Base-by-base conservation (phyloP, 2,113 vertebrate species). In the pig (Sus scrofa) region DNA sequence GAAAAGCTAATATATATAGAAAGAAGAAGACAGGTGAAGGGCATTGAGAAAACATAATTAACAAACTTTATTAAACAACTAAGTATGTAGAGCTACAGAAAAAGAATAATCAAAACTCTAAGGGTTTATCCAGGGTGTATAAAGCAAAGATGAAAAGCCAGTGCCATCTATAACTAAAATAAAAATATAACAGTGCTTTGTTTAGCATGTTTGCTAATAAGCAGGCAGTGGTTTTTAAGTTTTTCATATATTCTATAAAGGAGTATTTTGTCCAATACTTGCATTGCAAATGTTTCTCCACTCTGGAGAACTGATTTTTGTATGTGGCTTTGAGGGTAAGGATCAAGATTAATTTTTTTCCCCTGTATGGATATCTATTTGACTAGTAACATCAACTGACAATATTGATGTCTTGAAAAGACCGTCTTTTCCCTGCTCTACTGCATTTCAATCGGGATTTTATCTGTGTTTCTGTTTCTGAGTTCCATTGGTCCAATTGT, bases 261-360 rank as follows among this genome's bases (percentile, higher is more conserved):
- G 16, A 79, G 22, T 84, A 52, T 73, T 62, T 91, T 83, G n/a
- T 84, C 56, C 84, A 56, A 7, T 94, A 83, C 27, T 95, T 86
- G 6, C 5, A 63, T 30, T 71, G 34, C 11, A 89, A 81, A 84
- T 87, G 19, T 73, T 56, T 96, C 62, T 93, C 12, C 2, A 44
- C 50, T 75, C 26, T 73, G 44, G 26, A 89, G 26, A 81, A 44
- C 4, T 84, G 68, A 58, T 75, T 60, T 82, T 56, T 39, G 3
- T 65, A 26, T 52, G 15, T 84, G 32, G 56, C 52, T 84, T 90
- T 63, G 26, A 95, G 18, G 7, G 13, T 83, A 65, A 39, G 15
- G 52, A 81, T 77, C n/a, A 73, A 50, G 7, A 39, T 54, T 8
- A 44, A 11, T 60, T 27, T 56, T 44, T 70, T 34, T 10, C 13